phyloP scores from a whole-genome alignment of 2,113 vertebrate genomes.

The Rafetus swinhoei region DNA sequence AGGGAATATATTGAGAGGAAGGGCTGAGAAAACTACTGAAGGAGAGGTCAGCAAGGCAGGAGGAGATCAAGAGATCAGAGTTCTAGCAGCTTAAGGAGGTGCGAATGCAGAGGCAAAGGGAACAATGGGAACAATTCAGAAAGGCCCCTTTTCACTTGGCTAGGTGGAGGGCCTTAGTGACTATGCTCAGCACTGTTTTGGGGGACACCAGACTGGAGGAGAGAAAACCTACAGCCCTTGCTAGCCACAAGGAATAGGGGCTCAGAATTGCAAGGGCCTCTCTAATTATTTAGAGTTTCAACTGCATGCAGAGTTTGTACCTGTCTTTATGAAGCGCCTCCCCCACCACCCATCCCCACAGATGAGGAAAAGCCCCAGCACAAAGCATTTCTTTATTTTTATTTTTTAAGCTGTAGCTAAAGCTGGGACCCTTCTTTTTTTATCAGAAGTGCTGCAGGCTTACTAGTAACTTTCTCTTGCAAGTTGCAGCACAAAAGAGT shows the following conservation, averaged over 20 bases:
- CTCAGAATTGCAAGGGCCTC: not conserved
- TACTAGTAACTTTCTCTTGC: slow-evolving; percentile 10
- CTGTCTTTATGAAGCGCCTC: not conserved
- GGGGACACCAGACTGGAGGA: not conserved
- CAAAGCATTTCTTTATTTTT: not conserved
- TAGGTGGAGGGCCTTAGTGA: not conserved
- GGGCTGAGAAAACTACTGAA: slow-evolving; percentile 52
- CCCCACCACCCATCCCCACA: not conserved
- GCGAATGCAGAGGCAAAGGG: not conserved
- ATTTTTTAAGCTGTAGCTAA: not conserved
- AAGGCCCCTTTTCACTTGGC: not conserved
- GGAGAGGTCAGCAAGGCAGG: not conserved
- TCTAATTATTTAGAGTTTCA: not conserved
- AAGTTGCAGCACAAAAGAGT: not conserved
- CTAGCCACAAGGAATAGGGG: not conserved
- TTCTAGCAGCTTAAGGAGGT: not conserved
- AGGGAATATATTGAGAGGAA: not conserved
- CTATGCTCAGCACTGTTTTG: not conserved
- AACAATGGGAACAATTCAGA: not conserved
- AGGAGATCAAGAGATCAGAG: not conserved
- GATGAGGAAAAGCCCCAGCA: not conserved
- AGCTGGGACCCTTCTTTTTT: not conserved
- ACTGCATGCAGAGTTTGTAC: not conserved
- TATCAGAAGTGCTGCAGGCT: slow-evolving; percentile 16
- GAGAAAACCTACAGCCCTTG: not conserved